These are phyloP conservation scores for Philereme transversata DNA, from an alignment of 2,888 invertebrate genomes.

Conservation along the genomic window DNA sequence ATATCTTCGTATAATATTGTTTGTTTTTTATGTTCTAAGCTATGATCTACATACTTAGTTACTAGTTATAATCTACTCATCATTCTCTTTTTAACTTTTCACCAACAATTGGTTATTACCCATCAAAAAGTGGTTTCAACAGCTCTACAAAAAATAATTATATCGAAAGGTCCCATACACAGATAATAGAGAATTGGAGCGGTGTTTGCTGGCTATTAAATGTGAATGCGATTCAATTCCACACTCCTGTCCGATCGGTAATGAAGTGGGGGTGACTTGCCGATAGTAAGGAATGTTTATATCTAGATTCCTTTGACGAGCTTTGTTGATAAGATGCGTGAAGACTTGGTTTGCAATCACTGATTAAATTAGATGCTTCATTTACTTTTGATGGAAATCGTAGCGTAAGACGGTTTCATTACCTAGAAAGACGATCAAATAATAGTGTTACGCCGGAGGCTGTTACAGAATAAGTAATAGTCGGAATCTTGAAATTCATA, in stretches of 20 bases:
- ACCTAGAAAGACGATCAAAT: too few species aligned
- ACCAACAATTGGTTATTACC: too few species aligned
- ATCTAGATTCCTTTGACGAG: conserved; percentile 8
- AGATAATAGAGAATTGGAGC: conserved; percentile 73
- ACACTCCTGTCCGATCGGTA: conserved; percentile 59
- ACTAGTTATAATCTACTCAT: too few species aligned
- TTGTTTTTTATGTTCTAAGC: too few species aligned
- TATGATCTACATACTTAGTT: too few species aligned
- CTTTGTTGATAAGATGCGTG: not conserved
- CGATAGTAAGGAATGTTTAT: conserved; percentile 21
- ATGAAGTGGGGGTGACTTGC: conserved; percentile 64
- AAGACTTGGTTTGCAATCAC: conserved; percentile 4
- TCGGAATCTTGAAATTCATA: too few species aligned
- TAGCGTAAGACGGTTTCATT: too few species aligned
- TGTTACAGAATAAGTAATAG: too few species aligned
- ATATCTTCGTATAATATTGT: too few species aligned
- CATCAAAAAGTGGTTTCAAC: conserved; percentile 36
- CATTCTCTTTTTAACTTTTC: too few species aligned
- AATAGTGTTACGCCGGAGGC: too few species aligned
- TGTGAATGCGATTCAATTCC: conserved; percentile 77
- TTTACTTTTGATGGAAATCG: too few species aligned
- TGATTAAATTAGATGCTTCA: not conserved
- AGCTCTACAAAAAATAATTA: conserved; percentile 58
- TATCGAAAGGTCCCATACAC: conserved; percentile 61
- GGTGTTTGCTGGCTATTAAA: conserved; percentile 77